Percentiles rank a stretch among this genome's conserved stretches.
phyloP scores from a whole-genome alignment of 1,140 invertebrate genomes.

The Brachionus manjavacas region DNA sequence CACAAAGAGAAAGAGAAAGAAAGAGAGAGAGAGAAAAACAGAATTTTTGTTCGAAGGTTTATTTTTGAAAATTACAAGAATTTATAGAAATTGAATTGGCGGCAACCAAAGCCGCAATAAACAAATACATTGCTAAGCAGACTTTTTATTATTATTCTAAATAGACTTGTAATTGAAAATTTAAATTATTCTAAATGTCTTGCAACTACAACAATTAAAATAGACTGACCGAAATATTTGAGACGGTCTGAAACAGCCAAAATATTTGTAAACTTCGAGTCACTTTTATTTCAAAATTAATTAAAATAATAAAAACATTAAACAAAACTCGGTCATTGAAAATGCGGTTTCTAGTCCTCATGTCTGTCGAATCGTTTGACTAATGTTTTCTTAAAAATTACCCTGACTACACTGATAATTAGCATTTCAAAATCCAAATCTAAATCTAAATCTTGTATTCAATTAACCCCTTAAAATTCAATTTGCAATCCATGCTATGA shows the following conservation, averaged over 20 bases:
- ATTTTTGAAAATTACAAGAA: not conserved
- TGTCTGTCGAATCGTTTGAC: not conserved
- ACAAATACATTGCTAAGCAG: constrained; percentile 20
- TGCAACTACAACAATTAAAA: constrained; percentile 21
- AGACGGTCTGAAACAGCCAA: constrained; percentile 28
- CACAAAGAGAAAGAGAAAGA: not conserved
- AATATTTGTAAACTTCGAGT: constrained; percentile 21
- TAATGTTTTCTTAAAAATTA: constrained; percentile 1
- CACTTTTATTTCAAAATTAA: not conserved
- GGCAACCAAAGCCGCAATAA: not conserved
- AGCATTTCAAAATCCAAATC: not conserved
- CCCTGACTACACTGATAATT: not conserved
- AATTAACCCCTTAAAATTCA: not conserved
- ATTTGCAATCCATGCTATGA: not conserved
- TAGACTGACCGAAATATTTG: constrained; percentile 17
- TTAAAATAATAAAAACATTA: constrained; percentile 39
- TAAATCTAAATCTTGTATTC: constrained; percentile 2
- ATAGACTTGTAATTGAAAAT: constrained; percentile 35
- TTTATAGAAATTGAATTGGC: not conserved
- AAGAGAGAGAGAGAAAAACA: not conserved
- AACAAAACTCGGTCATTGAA: constrained; percentile 36
- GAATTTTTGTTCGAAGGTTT: not conserved
- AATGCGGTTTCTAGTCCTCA: not conserved
- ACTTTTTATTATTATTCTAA: constrained; percentile 27
- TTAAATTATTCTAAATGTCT: constrained; percentile 24